phyloP scores from a whole-genome alignment of 2,113 vertebrate genomes.

The Strix uralensis region DNA sequence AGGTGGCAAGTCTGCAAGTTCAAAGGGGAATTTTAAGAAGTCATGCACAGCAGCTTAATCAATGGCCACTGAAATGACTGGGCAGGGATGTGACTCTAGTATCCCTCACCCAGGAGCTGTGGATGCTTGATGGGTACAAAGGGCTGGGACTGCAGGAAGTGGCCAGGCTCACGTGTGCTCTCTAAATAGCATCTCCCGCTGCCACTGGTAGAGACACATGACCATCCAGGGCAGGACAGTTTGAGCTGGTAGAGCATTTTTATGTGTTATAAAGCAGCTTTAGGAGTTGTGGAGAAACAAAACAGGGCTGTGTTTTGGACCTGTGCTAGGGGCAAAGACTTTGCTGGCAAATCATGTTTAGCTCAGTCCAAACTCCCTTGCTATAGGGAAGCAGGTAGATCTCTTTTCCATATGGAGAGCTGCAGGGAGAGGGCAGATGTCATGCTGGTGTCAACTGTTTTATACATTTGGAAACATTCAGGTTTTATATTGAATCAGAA shows the following conservation, averaged over 20 bases:
- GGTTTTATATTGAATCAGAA: slow-evolving; percentile 11
- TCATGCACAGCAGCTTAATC: background rate
- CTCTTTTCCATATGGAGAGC: slow-evolving; percentile 25
- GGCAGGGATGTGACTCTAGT: background rate
- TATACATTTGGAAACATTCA: slow-evolving; percentile 37
- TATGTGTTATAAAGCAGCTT: background rate
- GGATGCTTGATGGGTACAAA: background rate
- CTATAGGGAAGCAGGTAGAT: background rate
- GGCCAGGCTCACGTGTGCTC: background rate
- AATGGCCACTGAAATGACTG: background rate
- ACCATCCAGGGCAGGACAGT: background rate
- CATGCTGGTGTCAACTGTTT: slow-evolving; percentile 31
- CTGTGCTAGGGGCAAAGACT: background rate
- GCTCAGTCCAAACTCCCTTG: background rate
- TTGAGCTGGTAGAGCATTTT: background rate
- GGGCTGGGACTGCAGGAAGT: background rate
- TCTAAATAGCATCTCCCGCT: background rate
- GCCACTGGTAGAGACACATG: background rate
- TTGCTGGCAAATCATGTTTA: background rate
- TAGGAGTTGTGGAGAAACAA: background rate
- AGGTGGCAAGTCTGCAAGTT: background rate
- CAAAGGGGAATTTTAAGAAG: background rate
- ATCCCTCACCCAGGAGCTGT: background rate
- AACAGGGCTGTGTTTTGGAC: background rate
- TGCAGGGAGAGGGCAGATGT: slow-evolving; percentile 31